Percentiles rank a stretch among this genome's conserved stretches.
Evolutionary conservation across 1,140 invertebrate genomes (phyloP).

Genomic region (Rhopalosiphum padi): DNA sequence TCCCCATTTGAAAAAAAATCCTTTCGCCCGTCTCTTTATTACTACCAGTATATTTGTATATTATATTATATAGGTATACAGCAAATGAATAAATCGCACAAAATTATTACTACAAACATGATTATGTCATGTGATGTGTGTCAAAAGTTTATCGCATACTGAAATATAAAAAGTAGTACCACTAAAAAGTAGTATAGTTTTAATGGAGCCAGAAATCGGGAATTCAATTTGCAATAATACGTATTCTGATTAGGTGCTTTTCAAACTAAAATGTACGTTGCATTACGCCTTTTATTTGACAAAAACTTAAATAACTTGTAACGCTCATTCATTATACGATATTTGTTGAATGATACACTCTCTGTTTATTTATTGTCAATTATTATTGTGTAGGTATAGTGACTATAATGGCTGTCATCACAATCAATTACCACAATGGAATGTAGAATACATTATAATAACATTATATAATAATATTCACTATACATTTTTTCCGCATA

Average conservation of each 20-base stretch:
- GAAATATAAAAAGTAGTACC: background rate
- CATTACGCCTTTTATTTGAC: too few relatives aligned
- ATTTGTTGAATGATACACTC: too few relatives aligned
- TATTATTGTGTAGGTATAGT: background rate
- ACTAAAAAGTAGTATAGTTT: background rate
- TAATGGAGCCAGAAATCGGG: too few relatives aligned
- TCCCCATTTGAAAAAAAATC: constrained; percentile 48
- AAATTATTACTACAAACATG: background rate
- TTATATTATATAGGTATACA: background rate
- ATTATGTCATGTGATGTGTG: constrained; percentile 6
- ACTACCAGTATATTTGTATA: background rate
- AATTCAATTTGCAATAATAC: too few relatives aligned
- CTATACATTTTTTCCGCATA: background rate
- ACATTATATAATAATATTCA: background rate
- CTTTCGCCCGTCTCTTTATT: constrained; percentile 46
- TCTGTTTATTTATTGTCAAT: background rate
- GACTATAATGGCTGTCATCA: background rate
- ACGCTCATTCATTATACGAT: background rate
- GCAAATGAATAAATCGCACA: background rate
- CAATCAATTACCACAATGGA: background rate
- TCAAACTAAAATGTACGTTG: too few relatives aligned
- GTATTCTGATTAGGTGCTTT: too few relatives aligned
- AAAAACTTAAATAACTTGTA: background rate
- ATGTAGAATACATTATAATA: background rate
- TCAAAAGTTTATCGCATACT: background rate